Percentiles rank a stretch among this genome's conserved stretches.
phyloP scores from a whole-genome alignment of 2,113 vertebrate species.

The Hylia prasina region DNA sequence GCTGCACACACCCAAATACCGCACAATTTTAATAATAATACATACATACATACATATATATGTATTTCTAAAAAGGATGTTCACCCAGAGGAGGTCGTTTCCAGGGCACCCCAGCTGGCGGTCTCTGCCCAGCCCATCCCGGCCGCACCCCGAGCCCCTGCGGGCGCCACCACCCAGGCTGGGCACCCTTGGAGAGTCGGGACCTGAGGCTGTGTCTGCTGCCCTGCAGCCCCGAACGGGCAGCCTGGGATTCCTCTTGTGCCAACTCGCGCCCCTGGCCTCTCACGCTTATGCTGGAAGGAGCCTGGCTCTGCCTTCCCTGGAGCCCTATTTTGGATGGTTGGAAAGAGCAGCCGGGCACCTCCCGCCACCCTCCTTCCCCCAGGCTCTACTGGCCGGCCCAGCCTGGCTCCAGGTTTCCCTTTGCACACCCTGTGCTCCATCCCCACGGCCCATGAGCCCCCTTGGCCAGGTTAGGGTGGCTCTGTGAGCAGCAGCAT shows the following conservation, averaged over 20 bases:
- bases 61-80: neutral
- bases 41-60: rapidly evolving
- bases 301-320: neutral
- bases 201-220: neutral
- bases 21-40: neutral
- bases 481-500: neutral
- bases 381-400: neutral
- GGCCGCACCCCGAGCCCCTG: neutral
- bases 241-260: neutral
- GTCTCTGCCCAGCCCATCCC: neutral
- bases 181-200: neutral
- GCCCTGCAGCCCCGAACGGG: rapidly evolving
- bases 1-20: neutral
- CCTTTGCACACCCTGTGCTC: neutral
- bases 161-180: neutral
- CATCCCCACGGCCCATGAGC: rapidly evolving
- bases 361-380: rapidly evolving
- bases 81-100: rapidly evolving
- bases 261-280: rapidly evolving
- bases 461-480: no score
- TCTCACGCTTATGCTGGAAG: neutral
- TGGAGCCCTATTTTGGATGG: neutral
- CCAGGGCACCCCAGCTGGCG: neutral
- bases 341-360: neutral
- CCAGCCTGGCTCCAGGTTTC: neutral